Evolutionary conservation across 2,113 vertebrate genomes (phyloP).

Genomic region (Phrynosoma blainvillii): DNA sequence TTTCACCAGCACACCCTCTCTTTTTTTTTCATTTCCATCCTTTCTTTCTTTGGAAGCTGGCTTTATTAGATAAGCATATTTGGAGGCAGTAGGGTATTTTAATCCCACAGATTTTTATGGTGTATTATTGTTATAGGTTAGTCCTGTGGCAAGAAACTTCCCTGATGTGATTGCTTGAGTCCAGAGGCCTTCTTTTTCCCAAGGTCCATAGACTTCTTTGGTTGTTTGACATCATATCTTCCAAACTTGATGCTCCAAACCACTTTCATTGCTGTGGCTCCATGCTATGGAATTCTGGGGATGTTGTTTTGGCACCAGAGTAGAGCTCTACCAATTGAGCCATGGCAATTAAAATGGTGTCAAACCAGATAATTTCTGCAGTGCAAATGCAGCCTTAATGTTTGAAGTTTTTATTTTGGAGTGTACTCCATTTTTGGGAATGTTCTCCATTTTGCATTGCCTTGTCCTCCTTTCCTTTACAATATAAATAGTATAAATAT

Average conservation of each 20-base stretch:
- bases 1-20: conserved; percentile 45
- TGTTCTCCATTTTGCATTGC: no score
- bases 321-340: no score
- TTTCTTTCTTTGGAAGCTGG: conserved; percentile 46
- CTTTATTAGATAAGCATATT: conserved; percentile 66
- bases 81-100: conserved; percentile 33
- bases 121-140: neutral
- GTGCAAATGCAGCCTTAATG: no score
- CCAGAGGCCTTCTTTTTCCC: neutral
- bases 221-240: neutral
- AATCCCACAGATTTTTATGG: conserved; percentile 27
- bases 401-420: no score
- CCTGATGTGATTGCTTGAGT: neutral
- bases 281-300: no score
- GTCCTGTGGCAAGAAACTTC: neutral
- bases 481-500: no score
- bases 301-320: no score
- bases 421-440: no score
- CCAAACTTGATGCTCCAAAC: neutral
- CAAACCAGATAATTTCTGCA: no score
- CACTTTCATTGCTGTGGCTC: no score
- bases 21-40: conserved; percentile 58
- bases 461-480: no score
- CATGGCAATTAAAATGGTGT: no score
- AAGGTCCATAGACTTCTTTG: conserved; percentile 8